Base-by-base conservation (phyloP, 1,140 invertebrate genomes). In the Brachystomella parvula region DNA sequence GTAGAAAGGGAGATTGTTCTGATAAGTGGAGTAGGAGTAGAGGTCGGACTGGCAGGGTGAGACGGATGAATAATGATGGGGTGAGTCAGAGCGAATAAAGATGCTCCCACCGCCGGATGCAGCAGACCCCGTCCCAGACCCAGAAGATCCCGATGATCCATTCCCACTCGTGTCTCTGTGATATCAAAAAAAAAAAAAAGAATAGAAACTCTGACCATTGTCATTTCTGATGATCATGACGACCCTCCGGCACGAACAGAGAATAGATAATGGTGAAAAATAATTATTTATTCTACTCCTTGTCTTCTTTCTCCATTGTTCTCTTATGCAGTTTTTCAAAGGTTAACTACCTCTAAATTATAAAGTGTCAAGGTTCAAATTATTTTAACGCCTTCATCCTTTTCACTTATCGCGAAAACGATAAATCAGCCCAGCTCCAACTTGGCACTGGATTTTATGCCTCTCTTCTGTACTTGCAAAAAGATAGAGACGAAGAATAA, bases 31-130 rank as follows among this genome's bases (percentile, higher is more conserved):
- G 64, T 70, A 70, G 19, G 71, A 64, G 63, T 73, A 73, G 1
- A 65, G 61, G 30, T 47, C 68, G 32, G 44, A 67, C 29, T 29
- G 68, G 63, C 68, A 70, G 19, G 66, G 64, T 19, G 66, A 68
- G 29, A 69, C 66, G 39, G 71, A 73, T 47, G 68, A 70, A 58
- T 73, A 70, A 67, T 73, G 71, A 70, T 73, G 71, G 29, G 71
- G 71, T 47, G 71, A 73, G 57, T 73, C 71, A 30, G 71, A 47
- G 28, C 71, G 65, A 24, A 67, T 47, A 53, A 73, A 73, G 26
- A 73, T 47, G 39, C 68, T 70, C 24, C 68, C 65, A 24, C 68
- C 68, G 33, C n/a, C n/a, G n/a, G n/a, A n/a, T n/a, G n/a, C n/a
- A n/a, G n/a, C n/a, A n/a, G 66, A 68, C 39, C 57, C 71, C 24